Base-by-base conservation (phyloP, 2,113 vertebrate species). In the Daphoenositta chrysoptera region DNA sequence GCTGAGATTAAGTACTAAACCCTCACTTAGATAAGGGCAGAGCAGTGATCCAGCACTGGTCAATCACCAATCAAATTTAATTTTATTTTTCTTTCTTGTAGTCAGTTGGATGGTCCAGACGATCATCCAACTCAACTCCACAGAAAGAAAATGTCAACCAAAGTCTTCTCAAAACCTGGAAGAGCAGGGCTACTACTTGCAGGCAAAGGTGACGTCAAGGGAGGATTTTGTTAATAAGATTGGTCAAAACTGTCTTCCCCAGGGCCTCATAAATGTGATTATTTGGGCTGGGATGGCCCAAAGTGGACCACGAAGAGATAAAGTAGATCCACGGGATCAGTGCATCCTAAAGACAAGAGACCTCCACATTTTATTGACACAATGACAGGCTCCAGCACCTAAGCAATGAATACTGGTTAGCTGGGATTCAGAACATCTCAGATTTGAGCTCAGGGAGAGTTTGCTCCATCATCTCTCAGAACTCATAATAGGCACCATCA, bases 281-380 rank as follows among this genome's bases (percentile, higher is more conserved):
- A 53, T 68, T 81, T 71, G 56, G 48, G 48, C 30, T 77, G 47
- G 64, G n/a, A 40, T 87, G 20, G 40, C 33, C 47, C 50, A 73
- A 42, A 83, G 35, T 17, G 10, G 21, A 68, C 39, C 8, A 0
- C 0, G 0, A 69, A 63, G 50, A 66, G 51, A 30, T 21, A 66
- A 39, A 10, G 16, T 23, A 61, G 4, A 15, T 71, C 65, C 48
- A 26, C 14, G 44, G 71, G 10, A 28, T 65, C 33, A 82, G 11
- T 33, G 7, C n/a, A 15, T 64, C 37, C 23, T 26, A 42, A 68
- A 77, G 53, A 70, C 16, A 51, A 53, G 37, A 87, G 37, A 77
- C 5, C 4, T 53, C 8, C 6, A 71, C n/a, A 60, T 51, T 47
- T 79, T 70, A 47, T 30, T 44, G 50, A 51, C 16, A 53, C 16